phyloP scores from a whole-genome alignment of 2,113 vertebrate genomes.

The Halichoeres trimaculatus region DNA sequence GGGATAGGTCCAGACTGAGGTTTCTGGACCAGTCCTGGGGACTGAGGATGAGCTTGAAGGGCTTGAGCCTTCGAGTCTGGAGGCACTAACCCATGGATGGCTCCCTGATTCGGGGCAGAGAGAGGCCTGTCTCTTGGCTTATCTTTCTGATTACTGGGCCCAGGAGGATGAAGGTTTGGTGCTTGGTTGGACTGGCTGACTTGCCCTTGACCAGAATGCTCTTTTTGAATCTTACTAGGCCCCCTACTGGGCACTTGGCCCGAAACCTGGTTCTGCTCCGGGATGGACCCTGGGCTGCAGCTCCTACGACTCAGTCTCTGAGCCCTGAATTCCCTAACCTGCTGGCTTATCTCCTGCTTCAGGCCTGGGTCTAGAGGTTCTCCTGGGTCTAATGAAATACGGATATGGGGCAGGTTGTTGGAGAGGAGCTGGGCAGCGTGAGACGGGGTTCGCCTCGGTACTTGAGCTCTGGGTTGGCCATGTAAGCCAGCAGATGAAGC shows the following conservation, averaged over 20 bases:
- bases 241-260: constrained; percentile 15
- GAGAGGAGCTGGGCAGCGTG: constrained; percentile 41
- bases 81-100: constrained; percentile 24
- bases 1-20: constrained; percentile 8
- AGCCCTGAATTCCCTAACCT: constrained; percentile 65
- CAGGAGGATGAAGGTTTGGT: constrained; percentile 12
- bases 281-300: constrained; percentile 57
- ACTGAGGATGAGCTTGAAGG: constrained; percentile 24
- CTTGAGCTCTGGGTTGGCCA: constrained; percentile 36
- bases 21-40: constrained; percentile 37
- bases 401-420: constrained; percentile 52
- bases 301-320: constrained; percentile 51
- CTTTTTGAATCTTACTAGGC: constrained; percentile 12
- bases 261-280: constrained; percentile 11
- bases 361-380: constrained; percentile 45
- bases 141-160: constrained; percentile 39
- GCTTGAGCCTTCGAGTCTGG: constrained; percentile 6
- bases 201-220: constrained; percentile 8
- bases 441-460: constrained; percentile 46
- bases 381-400: constrained; percentile 40
- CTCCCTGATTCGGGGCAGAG: constrained; percentile 52
- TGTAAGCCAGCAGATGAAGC: constrained; percentile 41
- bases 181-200: background rate
- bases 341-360: constrained; percentile 70
- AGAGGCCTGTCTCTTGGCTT: constrained; percentile 41